Percentiles rank a stretch among this genome's conserved stretches.
Evolutionary conservation across 2,797 vertebrate species (phyloP).

Genomic region (Carduelis carduelis): DNA sequence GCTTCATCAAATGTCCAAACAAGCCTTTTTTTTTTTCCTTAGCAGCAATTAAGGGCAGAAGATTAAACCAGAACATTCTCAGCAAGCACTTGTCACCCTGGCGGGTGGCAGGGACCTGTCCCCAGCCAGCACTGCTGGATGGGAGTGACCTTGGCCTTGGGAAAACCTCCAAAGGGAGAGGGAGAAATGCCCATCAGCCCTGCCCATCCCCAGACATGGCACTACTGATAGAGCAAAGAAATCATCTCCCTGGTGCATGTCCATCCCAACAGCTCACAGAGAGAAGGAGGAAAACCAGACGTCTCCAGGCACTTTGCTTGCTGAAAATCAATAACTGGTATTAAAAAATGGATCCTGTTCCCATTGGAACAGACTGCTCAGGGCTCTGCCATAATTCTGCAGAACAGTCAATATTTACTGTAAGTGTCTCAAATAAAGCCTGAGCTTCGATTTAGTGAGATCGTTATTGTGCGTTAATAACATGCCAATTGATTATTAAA

Average conservation of each 20-base stretch:
- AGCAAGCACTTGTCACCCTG: neutral
- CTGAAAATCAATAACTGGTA: constrained; percentile 73
- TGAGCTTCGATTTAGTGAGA: constrained; percentile 72
- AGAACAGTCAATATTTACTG: constrained; percentile 74
- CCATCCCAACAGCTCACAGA: constrained; percentile 38
- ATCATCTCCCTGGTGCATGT: neutral
- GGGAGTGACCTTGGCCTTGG: neutral
- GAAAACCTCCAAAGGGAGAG: neutral
- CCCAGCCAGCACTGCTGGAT: neutral
- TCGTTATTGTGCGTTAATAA: constrained; percentile 74
- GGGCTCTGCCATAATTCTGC: constrained; percentile 72
- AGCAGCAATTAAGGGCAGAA: constrained; percentile 42
- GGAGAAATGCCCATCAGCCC: neutral
- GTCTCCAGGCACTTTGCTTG: constrained; percentile 53
- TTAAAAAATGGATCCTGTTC: constrained; percentile 74
- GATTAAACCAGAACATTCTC: constrained; percentile 43
- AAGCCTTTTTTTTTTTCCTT: neutral
- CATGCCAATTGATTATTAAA: constrained; percentile 75
- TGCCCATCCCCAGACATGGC: neutral
- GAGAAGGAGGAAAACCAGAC: constrained; percentile 23
- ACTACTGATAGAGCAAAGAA: constrained; percentile 38
- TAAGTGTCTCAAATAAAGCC: constrained; percentile 73
- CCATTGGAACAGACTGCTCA: constrained; percentile 61
- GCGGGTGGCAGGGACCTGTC: neutral
- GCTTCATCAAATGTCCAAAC: constrained; percentile 9